Conservation (phyloP, 2,113 vertebrate species). For the Junco hyemalis region DNA sequence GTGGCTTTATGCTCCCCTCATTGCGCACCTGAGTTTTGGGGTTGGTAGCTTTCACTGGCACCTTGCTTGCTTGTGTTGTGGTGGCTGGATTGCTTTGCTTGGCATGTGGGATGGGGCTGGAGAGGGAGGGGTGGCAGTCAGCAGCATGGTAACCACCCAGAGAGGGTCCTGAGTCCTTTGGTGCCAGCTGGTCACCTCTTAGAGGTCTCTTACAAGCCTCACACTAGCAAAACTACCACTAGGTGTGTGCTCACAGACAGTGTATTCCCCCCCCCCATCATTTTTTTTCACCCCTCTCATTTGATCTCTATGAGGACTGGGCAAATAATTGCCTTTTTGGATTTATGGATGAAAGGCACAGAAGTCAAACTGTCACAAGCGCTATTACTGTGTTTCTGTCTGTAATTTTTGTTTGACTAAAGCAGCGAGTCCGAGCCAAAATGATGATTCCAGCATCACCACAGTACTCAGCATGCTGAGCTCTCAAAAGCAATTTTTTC, state of each 20-base stretch:
- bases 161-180: neutral
- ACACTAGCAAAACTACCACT: neutral
- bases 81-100: neutral
- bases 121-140: fast-evolving
- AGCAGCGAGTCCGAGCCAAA: neutral
- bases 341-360: neutral
- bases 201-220: neutral
- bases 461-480: neutral
- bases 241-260: neutral
- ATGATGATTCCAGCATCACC: neutral
- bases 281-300: neutral
- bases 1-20: fast-evolving
- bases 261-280: neutral
- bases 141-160: fast-evolving
- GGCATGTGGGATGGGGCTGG: neutral
- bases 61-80: neutral
- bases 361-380: neutral
- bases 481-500: neutral
- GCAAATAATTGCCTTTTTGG: neutral
- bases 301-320: neutral
- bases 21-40: neutral
- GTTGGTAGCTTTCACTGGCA: neutral
- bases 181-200: neutral
- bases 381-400: neutral
- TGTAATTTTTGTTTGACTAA: neutral